A percentile compares a stretch with the other conserved stretches of the same genome.
phyloP scores from a whole-genome alignment of 2,113 vertebrate species.

The Corythoichthys haematopterus region DNA sequence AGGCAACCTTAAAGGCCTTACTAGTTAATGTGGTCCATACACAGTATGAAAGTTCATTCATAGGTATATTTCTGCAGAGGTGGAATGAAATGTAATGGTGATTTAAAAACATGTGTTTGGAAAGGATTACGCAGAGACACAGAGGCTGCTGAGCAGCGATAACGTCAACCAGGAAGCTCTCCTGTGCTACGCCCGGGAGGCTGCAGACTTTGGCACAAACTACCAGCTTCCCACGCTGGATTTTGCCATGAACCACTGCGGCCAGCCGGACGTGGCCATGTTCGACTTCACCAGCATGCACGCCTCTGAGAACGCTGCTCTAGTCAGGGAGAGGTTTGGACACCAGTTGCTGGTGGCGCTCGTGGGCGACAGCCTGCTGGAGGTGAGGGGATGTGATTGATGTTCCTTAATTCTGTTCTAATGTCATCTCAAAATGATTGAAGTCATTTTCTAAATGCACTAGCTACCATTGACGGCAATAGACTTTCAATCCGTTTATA shows the following conservation, averaged over 20 bases:
- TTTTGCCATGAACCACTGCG: constrained; percentile 89
- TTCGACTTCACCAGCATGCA: constrained; percentile 98
- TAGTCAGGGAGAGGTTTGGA: constrained; percentile 84
- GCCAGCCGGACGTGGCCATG: constrained; percentile 94
- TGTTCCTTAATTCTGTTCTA: no score
- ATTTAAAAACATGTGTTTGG: constrained; percentile 5
- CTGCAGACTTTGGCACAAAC: constrained; percentile 93
- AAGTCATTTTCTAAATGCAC: no score
- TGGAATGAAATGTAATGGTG: neutral
- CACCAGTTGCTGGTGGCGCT: constrained; percentile 88
- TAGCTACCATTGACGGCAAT: no score
- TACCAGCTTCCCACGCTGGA: constrained; percentile 94
- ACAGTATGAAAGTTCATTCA: no score
- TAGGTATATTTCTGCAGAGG: neutral
- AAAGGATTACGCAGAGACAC: constrained; percentile 87
- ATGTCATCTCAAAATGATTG: no score
- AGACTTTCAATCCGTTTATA: no score
- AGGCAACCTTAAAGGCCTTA: neutral
- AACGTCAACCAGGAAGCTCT: constrained; percentile 92
- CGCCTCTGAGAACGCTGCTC: constrained; percentile 89
- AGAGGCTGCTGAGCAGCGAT: constrained; percentile 82
- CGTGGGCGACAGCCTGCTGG: constrained; percentile 92
- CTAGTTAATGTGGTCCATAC: no score
- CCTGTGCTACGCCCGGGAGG: constrained; percentile 88
- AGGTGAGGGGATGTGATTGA: constrained; percentile 70